Evolutionary conservation across 2,797 vertebrate species (phyloP).

Genomic region (Eulemur coronatus): DNA sequence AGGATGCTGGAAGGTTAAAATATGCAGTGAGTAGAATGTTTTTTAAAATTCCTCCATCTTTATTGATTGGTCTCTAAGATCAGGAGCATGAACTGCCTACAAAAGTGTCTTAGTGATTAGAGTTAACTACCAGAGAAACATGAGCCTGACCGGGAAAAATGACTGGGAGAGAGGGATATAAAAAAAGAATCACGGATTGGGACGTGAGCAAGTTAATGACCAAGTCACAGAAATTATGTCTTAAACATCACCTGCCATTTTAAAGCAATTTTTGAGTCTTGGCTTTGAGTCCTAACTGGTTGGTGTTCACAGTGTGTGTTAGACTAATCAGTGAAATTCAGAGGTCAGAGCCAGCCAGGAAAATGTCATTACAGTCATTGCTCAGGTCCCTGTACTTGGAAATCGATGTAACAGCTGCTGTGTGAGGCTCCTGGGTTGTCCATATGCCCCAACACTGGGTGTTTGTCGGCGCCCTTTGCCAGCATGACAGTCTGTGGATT

Average conservation of each 20-base stretch:
- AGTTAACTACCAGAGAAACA: neutral
- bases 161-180: neutral
- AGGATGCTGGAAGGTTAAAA: neutral
- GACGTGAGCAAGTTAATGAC: slow-evolving; percentile 16
- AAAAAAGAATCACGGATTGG: neutral
- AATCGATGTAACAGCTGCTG: slow-evolving; percentile 44
- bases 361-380: slow-evolving; percentile 47
- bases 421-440: neutral
- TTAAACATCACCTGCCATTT: slow-evolving; percentile 53
- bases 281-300: slow-evolving; percentile 44
- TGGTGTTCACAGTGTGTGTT: slow-evolving; percentile 56
- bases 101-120: neutral
- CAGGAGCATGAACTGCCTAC: neutral
- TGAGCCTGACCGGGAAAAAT: neutral
- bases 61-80: neutral
- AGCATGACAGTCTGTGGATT: neutral
- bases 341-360: slow-evolving; percentile 63
- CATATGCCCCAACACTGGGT: neutral
- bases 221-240: slow-evolving; percentile 44
- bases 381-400: slow-evolving; percentile 21
- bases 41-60: neutral
- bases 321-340: slow-evolving; percentile 58
- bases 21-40: neutral
- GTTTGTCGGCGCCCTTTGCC: neutral
- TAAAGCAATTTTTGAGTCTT: slow-evolving; percentile 49